These are phyloP conservation scores for Semibalanus balanoides DNA, from an alignment of 1,140 invertebrate species.

Conservation along the genomic window DNA sequence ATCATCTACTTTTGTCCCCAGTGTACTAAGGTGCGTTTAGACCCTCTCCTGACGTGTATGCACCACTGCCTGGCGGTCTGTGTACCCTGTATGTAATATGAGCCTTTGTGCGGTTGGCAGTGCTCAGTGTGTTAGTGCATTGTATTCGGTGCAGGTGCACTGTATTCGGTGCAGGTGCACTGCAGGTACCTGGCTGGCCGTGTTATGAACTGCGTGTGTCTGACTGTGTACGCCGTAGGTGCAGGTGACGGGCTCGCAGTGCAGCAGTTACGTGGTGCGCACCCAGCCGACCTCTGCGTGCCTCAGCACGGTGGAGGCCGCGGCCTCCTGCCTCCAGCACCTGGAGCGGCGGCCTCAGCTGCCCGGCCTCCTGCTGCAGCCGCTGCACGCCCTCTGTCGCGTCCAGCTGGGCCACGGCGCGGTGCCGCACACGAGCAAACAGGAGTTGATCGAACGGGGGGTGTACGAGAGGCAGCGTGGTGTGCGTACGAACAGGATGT, in stretches of 20 bases:
- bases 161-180: too few species aligned
- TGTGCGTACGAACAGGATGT: not conserved
- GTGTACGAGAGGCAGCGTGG: slow-evolving; percentile 42
- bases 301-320: slow-evolving; percentile 80
- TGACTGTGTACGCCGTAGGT: too few species aligned
- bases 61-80: too few species aligned
- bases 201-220: too few species aligned
- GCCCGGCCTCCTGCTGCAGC: slow-evolving; percentile 51
- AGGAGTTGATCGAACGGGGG: slow-evolving; percentile 70
- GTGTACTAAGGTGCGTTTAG: too few species aligned
- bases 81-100: too few species aligned
- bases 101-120: too few species aligned
- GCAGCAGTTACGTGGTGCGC: slow-evolving; percentile 77
- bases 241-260: slow-evolving; percentile 51
- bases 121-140: too few species aligned
- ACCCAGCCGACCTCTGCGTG: slow-evolving; percentile 84
- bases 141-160: too few species aligned
- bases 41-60: too few species aligned
- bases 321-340: slow-evolving; percentile 59
- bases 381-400: slow-evolving; percentile 64
- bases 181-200: too few species aligned
- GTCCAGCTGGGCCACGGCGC: slow-evolving; percentile 79
- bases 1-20: too few species aligned
- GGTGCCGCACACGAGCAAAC: slow-evolving; percentile 81
- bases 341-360: slow-evolving; percentile 54